Conservation (phyloP, 2,888 invertebrate species). For the Epirrhoe alternata region DNA sequence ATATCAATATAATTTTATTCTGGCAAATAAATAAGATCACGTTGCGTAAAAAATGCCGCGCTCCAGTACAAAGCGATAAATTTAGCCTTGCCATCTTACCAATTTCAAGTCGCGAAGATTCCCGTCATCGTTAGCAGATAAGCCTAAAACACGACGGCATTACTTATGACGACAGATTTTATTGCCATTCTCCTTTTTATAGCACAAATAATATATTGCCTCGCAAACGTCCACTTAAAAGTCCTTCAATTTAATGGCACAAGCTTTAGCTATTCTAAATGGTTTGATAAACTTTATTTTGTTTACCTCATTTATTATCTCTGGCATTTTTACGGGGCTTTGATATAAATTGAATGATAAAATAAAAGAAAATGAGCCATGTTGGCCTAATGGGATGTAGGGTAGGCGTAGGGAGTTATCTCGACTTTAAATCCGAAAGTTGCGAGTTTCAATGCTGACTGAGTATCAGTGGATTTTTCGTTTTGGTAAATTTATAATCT, state of each 20-base stretch:
- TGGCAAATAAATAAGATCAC: conserved; percentile 23
- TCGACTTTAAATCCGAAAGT: too few species aligned
- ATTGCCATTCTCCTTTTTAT: conserved; percentile 73
- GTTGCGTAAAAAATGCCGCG: conserved; percentile 41
- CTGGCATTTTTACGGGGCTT: not conserved
- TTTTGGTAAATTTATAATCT: too few species aligned
- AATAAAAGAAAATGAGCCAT: too few species aligned
- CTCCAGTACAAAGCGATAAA: conserved; percentile 42
- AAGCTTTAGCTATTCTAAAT: conserved; percentile 13
- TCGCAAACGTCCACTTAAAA: conserved; percentile 53
- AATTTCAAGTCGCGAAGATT: conserved; percentile 58
- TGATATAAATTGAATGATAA: too few species aligned
- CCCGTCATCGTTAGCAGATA: conserved; percentile 65
- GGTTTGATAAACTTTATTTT: conserved; percentile 10
- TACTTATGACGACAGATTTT: conserved; percentile 74
- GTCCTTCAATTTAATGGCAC: conserved; percentile 42
- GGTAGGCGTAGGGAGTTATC: too few species aligned
- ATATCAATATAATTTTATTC: not conserved
- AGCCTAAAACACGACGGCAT: conserved; percentile 67
- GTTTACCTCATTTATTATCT: conserved; percentile 4
- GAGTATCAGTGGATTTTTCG: too few species aligned
- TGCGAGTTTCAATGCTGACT: too few species aligned
- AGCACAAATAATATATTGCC: conserved; percentile 66
- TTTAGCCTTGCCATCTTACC: conserved; percentile 52
- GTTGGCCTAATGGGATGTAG: too few species aligned